Percentiles rank a stretch among this genome's conserved stretches.
Conservation (phyloP, 2,888 invertebrate genomes). For the Notocelia uddmanniana region DNA sequence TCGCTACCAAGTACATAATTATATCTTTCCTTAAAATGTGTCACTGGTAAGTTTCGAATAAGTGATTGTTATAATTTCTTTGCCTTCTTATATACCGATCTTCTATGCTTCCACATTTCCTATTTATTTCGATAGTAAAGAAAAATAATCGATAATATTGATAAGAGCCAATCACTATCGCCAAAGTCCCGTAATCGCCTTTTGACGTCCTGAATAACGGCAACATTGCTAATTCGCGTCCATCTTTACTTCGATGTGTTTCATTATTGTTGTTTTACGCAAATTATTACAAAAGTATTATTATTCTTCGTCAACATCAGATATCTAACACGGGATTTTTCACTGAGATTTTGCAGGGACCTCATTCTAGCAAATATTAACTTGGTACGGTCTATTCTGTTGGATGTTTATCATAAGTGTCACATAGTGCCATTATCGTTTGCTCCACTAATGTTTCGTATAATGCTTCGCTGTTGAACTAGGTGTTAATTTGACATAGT, state of each 20-base stretch:
- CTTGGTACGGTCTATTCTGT: conserved; percentile 57
- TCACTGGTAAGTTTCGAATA: neutral
- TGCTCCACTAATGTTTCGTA: conserved; percentile 79
- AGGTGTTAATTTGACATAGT: conserved; percentile 77
- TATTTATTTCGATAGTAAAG: neutral
- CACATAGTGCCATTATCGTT: conserved; percentile 78
- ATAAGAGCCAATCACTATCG: conserved; percentile 19
- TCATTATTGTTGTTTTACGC: conserved; percentile 71
- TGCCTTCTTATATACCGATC: neutral
- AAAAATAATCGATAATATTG: conserved; percentile 4
- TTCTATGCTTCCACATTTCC: no score
- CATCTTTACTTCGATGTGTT: conserved; percentile 85
- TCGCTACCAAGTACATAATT: no score
- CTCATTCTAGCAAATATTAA: conserved; percentile 56
- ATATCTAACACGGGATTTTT: conserved; percentile 50
- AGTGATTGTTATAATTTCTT: neutral
- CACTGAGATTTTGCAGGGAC: conserved; percentile 50
- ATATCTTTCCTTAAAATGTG: neutral
- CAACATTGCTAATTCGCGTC: conserved; percentile 83
- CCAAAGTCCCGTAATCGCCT: conserved; percentile 42
- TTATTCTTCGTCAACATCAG: conserved; percentile 50
- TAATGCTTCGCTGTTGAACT: conserved; percentile 80
- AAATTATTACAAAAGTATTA: conserved; percentile 69
- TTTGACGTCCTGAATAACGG: conserved; percentile 49
- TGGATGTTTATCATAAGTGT: conserved; percentile 72